Conservation (phyloP, 2,888 invertebrate species). For the Cosmia trapezina region DNA sequence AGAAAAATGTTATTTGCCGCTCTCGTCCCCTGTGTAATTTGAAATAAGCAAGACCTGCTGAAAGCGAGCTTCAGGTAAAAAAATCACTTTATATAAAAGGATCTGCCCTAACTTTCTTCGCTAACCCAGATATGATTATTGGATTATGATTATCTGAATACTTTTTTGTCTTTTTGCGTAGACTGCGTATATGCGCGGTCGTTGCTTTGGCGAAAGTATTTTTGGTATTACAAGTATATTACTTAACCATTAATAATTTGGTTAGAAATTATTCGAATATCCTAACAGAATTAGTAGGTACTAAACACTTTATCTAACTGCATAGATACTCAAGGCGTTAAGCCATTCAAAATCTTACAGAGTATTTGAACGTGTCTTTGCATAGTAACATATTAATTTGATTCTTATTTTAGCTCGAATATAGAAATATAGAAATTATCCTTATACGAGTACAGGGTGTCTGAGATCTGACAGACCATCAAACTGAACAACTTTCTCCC, state of each 20-base stretch:
- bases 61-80: constrained; percentile 71
- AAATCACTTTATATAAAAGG: constrained; percentile 74
- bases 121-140: constrained; percentile 74
- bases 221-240: not conserved
- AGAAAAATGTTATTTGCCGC: constrained; percentile 62
- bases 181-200: constrained; percentile 5
- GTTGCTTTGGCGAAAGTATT: not conserved
- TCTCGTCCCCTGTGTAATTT: constrained; percentile 70
- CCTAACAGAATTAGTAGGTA: not conserved
- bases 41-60: constrained; percentile 71
- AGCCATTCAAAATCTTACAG: not conserved
- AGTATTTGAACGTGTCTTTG: not conserved
- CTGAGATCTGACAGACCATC: too few species aligned
- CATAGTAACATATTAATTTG: not conserved
- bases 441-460: not conserved
- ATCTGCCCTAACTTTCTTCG: constrained; percentile 63
- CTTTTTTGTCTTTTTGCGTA: constrained; percentile 51
- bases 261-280: not conserved
- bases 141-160: constrained; percentile 72
- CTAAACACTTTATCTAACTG: not conserved
- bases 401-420: too few species aligned
- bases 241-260: not conserved
- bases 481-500: too few species aligned
- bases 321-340: not conserved
- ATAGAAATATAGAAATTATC: constrained; percentile 13